phyloP scores from a whole-genome alignment of 2,888 invertebrate genomes.

The Patella caerulea region DNA sequence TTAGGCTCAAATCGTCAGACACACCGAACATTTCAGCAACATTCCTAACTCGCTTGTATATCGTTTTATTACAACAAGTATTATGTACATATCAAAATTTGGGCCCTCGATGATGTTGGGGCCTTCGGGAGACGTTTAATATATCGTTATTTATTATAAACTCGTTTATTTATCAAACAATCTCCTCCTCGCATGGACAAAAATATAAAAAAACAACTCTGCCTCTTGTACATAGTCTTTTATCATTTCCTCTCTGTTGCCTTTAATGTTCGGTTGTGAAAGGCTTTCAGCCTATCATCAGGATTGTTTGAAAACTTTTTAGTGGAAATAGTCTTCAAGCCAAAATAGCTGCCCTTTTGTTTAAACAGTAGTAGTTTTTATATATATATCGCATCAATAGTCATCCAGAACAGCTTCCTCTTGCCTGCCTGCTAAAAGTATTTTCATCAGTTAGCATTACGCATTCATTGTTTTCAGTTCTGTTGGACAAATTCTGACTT shows the following conservation, averaged over 20 bases:
- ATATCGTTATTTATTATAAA: background rate
- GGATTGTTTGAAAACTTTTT: conserved; percentile 49
- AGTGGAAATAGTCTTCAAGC: conserved; percentile 50
- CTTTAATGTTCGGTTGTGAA: conserved; percentile 19
- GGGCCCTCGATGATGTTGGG: background rate
- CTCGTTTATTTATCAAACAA: conserved; percentile 3
- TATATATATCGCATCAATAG: conserved; percentile 4
- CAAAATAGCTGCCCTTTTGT: conserved; percentile 34
- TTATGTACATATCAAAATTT: conserved; percentile 13
- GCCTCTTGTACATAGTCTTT: conserved; percentile 19
- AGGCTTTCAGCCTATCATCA: conserved; percentile 38
- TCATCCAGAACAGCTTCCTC: background rate
- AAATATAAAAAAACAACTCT: background rate
- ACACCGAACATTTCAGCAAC: conserved; percentile 12
- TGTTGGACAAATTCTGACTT: conserved; percentile 13
- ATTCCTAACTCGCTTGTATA: background rate
- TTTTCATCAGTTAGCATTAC: conserved; percentile 15
- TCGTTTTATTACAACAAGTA: background rate
- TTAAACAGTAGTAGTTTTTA: conserved; percentile 5
- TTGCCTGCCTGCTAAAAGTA: conserved; percentile 10
- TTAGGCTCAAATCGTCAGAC: conserved; percentile 8
- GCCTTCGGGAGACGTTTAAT: too few species aligned
- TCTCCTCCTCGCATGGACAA: background rate
- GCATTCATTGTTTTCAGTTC: conserved; percentile 9
- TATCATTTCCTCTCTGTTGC: conserved; percentile 16